Evolutionary conservation across 2,113 vertebrate species (phyloP).

Genomic region (Cyprinodon tularosa): DNA sequence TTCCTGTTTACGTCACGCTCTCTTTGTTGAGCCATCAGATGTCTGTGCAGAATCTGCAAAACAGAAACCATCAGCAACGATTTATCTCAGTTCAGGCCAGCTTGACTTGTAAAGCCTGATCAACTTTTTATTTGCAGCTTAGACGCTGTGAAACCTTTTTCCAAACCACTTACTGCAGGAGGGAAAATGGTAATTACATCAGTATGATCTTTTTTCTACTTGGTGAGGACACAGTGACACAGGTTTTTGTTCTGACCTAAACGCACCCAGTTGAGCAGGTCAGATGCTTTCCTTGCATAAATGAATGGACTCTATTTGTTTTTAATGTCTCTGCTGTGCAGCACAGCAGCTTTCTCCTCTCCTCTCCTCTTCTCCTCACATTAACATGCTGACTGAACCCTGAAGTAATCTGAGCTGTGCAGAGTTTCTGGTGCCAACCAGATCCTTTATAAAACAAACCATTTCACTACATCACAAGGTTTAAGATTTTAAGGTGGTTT

Average conservation of each 20-base stretch:
- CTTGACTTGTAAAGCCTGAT: background rate
- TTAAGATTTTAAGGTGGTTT: background rate
- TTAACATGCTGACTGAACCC: conserved; percentile 22
- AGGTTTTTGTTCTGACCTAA: background rate
- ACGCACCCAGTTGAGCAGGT: conserved; percentile 9
- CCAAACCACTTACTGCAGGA: background rate
- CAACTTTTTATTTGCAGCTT: background rate
- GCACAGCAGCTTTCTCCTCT: conserved; percentile 8
- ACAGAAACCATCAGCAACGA: conserved; percentile 7
- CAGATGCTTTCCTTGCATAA: accelerated
- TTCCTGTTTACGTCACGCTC: conserved; percentile 15
- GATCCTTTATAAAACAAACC: background rate
- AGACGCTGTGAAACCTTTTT: background rate
- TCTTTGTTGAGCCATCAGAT: conserved; percentile 1
- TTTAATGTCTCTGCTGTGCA: background rate
- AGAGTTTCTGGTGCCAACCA: conserved; percentile 15
- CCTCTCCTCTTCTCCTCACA: conserved; percentile 5
- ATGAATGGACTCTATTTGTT: background rate
- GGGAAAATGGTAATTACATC: background rate
- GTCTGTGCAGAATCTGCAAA: background rate
- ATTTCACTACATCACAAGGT: background rate
- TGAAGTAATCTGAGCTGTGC: conserved; percentile 22
- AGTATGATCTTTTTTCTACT: background rate
- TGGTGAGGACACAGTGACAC: background rate
- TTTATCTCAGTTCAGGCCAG: background rate